Base-by-base conservation (phyloP, 2,888 invertebrate genomes). In the Drosophila longiperda region DNA sequence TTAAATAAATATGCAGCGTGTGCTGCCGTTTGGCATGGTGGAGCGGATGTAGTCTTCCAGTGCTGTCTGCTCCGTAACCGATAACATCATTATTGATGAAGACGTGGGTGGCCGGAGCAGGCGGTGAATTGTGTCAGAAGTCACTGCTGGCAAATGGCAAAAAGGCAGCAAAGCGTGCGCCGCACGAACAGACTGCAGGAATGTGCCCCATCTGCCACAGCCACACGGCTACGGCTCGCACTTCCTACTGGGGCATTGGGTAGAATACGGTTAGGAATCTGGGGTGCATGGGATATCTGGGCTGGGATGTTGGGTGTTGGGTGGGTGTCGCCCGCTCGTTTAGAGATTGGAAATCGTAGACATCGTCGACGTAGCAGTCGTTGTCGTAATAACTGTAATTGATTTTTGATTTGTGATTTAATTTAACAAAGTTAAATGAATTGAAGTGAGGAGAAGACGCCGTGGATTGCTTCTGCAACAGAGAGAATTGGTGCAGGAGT, bases 341-440 rank as follows among this genome's bases (percentile, higher is more conserved):
- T 86, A 82, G 81, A 87, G 87, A 90, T 89, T 87, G 88, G 63
- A 85, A 88, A 84, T 90, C 86, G 81, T 74, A 86, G 86, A 88
- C 88, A 84, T 75, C 75, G 72, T 78, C 83, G 82, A 75, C 63
- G 77, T 72, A 78, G 79, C 66, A 70, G 82, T 78, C 84, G 85
- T 80, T 78, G 82, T 71, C 82, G 84, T 83, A 87, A 90, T 89
- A 91, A 87, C 75, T 82, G 91, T 92, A 92, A 92, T 92, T 92
- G 92, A 92, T 92, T 92, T 92, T 92, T 92, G 92, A 92, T 92
- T 92, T 92, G 91, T 92, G 91, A 92, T 92, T 92, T 92, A 92
- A 92, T 92, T 92, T 91, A 83, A 89, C 86, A 84, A 83, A 85
- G 84, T 85, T 85, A 85, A 85, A 85, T 85, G 87, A 85, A 85